These are phyloP conservation scores for Sycophila sp. DNA, from an alignment of 1,140 invertebrate species.

Conservation along the genomic window DNA sequence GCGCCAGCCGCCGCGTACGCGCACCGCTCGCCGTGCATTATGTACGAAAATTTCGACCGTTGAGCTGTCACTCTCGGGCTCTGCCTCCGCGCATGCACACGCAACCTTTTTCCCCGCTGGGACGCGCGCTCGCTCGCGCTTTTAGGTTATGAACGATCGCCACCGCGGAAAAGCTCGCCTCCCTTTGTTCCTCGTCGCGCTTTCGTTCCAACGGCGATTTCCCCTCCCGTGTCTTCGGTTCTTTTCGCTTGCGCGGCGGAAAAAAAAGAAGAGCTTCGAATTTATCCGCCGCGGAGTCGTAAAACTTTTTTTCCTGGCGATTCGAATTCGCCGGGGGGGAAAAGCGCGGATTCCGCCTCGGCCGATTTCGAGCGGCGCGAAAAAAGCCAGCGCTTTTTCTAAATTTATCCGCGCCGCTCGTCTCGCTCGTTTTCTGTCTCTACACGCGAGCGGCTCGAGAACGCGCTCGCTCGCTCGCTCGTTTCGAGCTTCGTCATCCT, in stretches of 20 bases:
- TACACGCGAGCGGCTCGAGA: slow-evolving; percentile 10
- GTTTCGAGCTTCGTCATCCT: too few species aligned
- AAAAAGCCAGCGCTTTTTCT: slow-evolving; percentile 14
- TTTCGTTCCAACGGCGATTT: neutral
- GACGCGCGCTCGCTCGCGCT: slow-evolving; percentile 7
- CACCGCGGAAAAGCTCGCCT: neutral
- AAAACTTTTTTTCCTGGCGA: neutral
- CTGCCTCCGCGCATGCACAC: neutral
- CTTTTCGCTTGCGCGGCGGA: neutral
- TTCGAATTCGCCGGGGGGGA: neutral
- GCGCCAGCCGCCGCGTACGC: slow-evolving; percentile 24
- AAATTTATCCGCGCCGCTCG: slow-evolving; percentile 24
- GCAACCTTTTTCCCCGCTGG: slow-evolving; percentile 1
- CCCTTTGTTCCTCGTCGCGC: neutral
- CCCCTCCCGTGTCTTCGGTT: neutral
- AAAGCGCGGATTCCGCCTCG: neutral
- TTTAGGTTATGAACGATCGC: slow-evolving; percentile 29
- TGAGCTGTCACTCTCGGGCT: slow-evolving; percentile 40
- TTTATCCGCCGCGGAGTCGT: neutral
- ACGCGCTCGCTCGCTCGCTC: slow-evolving; percentile 30
- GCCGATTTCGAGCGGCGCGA: neutral
- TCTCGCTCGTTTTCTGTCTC: neutral
- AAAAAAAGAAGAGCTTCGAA: too few species aligned
- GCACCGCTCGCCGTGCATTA: slow-evolving; percentile 43
- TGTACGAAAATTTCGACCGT: slow-evolving; percentile 50